Percentiles rank a stretch among this genome's conserved stretches.
Conservation (phyloP, 2,797 vertebrate species). For the Poeciliopsis presidionis region DNA sequence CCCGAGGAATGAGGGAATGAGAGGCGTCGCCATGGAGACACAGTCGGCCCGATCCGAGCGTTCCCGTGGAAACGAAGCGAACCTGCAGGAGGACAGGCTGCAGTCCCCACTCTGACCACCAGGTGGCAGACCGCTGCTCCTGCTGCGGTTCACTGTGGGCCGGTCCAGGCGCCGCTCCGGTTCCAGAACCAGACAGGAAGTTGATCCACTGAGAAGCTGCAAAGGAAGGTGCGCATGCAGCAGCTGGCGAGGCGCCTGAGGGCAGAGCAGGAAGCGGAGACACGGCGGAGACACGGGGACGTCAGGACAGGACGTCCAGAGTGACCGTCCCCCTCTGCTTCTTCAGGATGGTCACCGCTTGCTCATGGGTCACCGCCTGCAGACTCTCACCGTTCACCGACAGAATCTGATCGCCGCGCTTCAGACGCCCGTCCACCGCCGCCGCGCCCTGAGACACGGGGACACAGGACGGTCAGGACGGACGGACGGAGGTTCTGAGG, state of each 20-base stretch:
- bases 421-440: conserved; percentile 87
- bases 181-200: neutral
- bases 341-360: conserved; percentile 91
- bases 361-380: conserved; percentile 90
- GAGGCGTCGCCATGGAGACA: neutral
- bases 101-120: neutral
- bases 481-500: neutral
- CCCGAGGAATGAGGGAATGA: neutral
- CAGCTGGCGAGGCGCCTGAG: too few species aligned
- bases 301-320: conserved; percentile 80
- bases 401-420: conserved; percentile 92
- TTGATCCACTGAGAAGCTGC: neutral
- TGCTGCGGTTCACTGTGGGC: neutral
- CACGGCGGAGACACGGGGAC: too few species aligned
- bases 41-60: too few species aligned
- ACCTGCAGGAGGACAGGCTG: neutral
- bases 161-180: neutral
- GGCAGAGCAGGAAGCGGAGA: too few species aligned
- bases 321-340: conserved; percentile 87
- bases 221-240: too few species aligned
- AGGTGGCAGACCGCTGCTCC: neutral
- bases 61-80: too few species aligned
- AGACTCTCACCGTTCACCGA: conserved; percentile 89
- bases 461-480: neutral
- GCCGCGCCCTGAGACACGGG: conserved; percentile 86